Percentiles rank a stretch among this genome's conserved stretches.
Conservation (phyloP, 2,888 invertebrate species). For the Cheilosia vulpina region DNA sequence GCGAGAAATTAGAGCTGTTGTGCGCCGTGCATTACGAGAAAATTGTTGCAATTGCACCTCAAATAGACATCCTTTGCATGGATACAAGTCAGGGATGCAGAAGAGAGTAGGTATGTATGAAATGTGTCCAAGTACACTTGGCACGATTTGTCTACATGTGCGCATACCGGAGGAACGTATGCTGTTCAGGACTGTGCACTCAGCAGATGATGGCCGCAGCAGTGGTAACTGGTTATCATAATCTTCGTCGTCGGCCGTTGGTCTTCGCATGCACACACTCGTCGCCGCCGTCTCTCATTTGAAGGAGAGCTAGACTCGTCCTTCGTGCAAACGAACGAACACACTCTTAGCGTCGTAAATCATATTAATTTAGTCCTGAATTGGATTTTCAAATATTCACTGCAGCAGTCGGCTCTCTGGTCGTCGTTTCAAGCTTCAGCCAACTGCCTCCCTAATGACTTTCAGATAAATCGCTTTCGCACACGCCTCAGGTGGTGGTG, state of each 20-base stretch:
- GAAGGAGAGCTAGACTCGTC: background rate
- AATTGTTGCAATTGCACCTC: slow-evolving; percentile 63
- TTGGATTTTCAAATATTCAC: slow-evolving; percentile 70
- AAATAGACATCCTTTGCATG: slow-evolving; percentile 49
- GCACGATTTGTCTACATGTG: slow-evolving; percentile 30
- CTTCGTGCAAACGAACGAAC: background rate
- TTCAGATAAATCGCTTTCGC: slow-evolving; percentile 70
- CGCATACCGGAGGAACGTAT: background rate
- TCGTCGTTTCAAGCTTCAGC: slow-evolving; percentile 24
- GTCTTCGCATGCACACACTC: background rate
- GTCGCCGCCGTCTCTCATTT: background rate
- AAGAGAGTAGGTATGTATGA: background rate
- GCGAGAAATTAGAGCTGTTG: slow-evolving; percentile 47
- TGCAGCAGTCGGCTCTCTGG: slow-evolving; percentile 11
- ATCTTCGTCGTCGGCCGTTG: slow-evolving; percentile 18
- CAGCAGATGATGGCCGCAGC: slow-evolving; percentile 14
- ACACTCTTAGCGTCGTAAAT: slow-evolving; percentile 50
- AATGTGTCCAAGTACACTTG: slow-evolving; percentile 45
- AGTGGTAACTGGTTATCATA: slow-evolving; percentile 28
- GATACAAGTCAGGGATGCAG: background rate
- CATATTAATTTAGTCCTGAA: slow-evolving; percentile 74
- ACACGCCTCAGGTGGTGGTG: slow-evolving; percentile 45
- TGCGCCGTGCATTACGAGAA: slow-evolving; percentile 48
- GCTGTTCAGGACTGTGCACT: background rate
- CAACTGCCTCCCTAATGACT: slow-evolving; percentile 70